Conservation (phyloP, 1,140 invertebrate genomes). For the Pteromalus puparum region DNA sequence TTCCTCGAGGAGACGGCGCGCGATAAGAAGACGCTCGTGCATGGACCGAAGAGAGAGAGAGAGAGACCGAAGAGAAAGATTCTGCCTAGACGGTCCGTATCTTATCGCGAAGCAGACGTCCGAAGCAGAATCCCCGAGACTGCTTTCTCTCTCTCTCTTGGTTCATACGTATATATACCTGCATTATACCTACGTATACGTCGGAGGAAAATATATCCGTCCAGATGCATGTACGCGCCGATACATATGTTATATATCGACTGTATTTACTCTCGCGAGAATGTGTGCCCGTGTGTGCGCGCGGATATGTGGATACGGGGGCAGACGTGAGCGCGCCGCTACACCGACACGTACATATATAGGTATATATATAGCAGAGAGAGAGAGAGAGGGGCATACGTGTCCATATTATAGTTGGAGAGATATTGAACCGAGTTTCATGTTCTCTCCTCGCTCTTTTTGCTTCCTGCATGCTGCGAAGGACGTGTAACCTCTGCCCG, state of each 20-base stretch:
- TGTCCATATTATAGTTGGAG: constrained; percentile 69
- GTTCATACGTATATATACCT: constrained; percentile 61
- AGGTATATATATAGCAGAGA: neutral
- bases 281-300: neutral
- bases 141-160: constrained; percentile 54
- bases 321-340: neutral
- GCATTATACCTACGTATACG: constrained; percentile 61
- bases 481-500: constrained; percentile 38
- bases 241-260: constrained; percentile 57
- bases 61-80: constrained; percentile 55
- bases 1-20: constrained; percentile 25
- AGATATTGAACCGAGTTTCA: constrained; percentile 64
- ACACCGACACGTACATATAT: neutral
- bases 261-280: constrained; percentile 47
- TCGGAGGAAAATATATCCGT: constrained; percentile 43
- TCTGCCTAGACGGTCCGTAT: constrained; percentile 60
- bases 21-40: constrained; percentile 34
- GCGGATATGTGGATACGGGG: neutral
- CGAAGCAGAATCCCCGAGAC: constrained; percentile 64
- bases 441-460: constrained; percentile 42
- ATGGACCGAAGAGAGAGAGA: constrained; percentile 16
- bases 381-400: constrained; percentile 48
- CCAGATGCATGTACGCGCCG: constrained; percentile 63
- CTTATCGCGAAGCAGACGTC: constrained; percentile 69
- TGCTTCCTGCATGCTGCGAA: constrained; percentile 44